Percentiles rank a stretch among this genome's conserved stretches.
Evolutionary conservation across 35 echinoderm and acorn worm species (phyloP).

Genomic region (Holothuria glaberrima): DNA sequence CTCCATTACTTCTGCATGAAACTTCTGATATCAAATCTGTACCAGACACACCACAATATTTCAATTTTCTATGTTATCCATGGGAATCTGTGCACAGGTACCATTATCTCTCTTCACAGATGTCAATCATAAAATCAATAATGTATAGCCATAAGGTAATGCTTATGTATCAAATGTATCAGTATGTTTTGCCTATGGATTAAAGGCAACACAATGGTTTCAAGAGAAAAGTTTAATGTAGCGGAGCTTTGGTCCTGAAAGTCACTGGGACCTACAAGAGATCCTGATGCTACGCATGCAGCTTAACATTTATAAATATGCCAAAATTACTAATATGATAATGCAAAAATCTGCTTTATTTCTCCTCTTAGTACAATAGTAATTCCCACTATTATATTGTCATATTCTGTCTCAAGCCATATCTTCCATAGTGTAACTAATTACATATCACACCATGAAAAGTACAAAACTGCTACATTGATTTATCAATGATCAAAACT

Average conservation of each 20-base stretch:
- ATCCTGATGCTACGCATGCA: slow-evolving; percentile 1
- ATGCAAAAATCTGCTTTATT: too few relatives aligned
- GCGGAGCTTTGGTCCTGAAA: slow-evolving; percentile 77
- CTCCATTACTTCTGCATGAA: too few relatives aligned
- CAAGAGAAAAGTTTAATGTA: slow-evolving; percentile 68
- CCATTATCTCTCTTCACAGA: too few relatives aligned
- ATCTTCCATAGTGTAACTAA: too few relatives aligned
- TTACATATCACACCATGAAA: too few relatives aligned
- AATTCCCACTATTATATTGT: too few relatives aligned
- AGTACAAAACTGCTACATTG: neutral
- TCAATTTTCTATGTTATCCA: neutral
- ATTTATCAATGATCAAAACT: slow-evolving; percentile 22
- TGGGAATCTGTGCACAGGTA: neutral
- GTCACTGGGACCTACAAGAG: slow-evolving; percentile 63
- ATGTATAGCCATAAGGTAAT: neutral
- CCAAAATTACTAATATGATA: too few relatives aligned
- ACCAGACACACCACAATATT: too few relatives aligned
- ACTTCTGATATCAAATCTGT: too few relatives aligned
- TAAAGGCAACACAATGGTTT: slow-evolving; percentile 80
- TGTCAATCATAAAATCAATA: neutral
- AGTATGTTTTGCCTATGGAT: slow-evolving; percentile 70
- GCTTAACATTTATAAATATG: too few relatives aligned
- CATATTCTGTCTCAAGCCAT: too few relatives aligned
- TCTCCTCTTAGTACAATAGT: too few relatives aligned
- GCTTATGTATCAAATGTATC: slow-evolving; percentile 75